These are phyloP conservation scores for Rhabdornis inornatus DNA, from an alignment of 2,113 vertebrate species.

Conservation along the genomic window DNA sequence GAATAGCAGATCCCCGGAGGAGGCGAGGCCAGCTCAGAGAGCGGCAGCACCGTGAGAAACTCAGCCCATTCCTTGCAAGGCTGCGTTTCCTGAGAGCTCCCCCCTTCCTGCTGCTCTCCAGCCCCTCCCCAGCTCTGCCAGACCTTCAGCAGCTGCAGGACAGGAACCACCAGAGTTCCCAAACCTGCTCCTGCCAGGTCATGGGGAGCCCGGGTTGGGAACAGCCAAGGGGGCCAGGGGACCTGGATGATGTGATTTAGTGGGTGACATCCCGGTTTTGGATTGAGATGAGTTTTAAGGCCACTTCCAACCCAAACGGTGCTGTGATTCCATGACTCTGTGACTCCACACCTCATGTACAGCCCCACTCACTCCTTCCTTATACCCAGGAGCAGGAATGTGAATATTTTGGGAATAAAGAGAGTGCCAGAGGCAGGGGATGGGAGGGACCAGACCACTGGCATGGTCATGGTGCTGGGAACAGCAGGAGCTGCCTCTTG, in stretches of 20 bases:
- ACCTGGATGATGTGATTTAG: background rate
- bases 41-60: background rate
- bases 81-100: background rate
- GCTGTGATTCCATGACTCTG: background rate
- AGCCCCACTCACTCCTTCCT: background rate
- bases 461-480: background rate
- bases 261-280: background rate
- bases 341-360: background rate
- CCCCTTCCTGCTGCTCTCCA: background rate
- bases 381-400: background rate
- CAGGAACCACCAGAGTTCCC: background rate
- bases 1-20: background rate
- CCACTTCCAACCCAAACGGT: background rate
- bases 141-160: background rate
- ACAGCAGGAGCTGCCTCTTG: background rate
- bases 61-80: background rate
- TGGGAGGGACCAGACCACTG: background rate
- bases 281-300: background rate
- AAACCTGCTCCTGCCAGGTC: background rate
- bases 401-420: background rate
- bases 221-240: background rate
- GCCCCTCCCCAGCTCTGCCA: background rate
- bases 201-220: accelerated
- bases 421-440: background rate
- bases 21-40: background rate